phyloP scores from a whole-genome alignment of 2,797 vertebrate species.

The Mareca strepera region DNA sequence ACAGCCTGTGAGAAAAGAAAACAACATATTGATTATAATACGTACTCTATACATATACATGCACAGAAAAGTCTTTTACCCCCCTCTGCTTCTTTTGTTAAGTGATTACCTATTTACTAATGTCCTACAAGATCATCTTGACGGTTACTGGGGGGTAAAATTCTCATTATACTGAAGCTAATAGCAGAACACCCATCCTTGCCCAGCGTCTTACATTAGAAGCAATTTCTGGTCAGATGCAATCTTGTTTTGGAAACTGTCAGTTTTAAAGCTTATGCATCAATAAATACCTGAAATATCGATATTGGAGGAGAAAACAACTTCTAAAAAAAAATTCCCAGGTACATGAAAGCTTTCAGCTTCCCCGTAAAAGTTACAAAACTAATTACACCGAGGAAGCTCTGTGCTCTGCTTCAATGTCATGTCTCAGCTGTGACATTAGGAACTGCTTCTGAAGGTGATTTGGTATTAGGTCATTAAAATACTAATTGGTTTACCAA shows the following conservation, averaged over 20 bases:
- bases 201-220: rapidly evolving
- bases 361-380: not conserved
- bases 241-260: not conserved
- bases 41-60: not conserved
- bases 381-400: not conserved
- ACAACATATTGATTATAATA: not conserved
- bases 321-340: rapidly evolving
- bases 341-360: not conserved
- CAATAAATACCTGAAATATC: not conserved
- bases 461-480: not conserved
- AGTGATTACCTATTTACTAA: not conserved
- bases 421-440: not conserved
- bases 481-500: not conserved
- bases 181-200: not conserved
- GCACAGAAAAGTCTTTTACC: not conserved
- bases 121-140: not conserved
- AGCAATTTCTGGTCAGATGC: not conserved
- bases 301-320: not conserved
- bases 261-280: not conserved
- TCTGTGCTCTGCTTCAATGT: not conserved
- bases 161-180: not conserved
- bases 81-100: not conserved
- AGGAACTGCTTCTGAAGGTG: rapidly evolving
- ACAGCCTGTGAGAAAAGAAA: constrained; percentile 57
- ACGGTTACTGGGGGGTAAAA: not conserved